Percentiles rank a stretch among this genome's conserved stretches.
phyloP scores from a whole-genome alignment of 2,888 invertebrate species.

The Dynastes tityus region DNA sequence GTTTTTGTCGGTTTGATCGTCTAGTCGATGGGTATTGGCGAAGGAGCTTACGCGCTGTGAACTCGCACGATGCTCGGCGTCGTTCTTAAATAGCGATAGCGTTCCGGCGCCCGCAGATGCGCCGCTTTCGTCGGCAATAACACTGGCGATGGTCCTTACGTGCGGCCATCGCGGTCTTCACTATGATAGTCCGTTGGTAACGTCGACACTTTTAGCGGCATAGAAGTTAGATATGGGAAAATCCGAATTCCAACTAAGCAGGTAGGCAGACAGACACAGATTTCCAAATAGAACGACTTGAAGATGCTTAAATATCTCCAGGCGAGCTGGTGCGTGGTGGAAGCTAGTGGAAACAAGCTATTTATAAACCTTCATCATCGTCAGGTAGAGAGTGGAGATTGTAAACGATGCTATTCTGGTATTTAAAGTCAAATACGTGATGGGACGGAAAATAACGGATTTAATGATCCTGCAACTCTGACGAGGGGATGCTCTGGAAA shows the following conservation, averaged over 20 bases:
- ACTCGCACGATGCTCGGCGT: slow-evolving; percentile 58
- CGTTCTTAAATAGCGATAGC: slow-evolving; percentile 64
- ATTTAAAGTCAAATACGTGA: no score
- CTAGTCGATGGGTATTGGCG: neutral
- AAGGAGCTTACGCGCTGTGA: slow-evolving; percentile 59
- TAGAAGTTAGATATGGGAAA: neutral
- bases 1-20: slow-evolving; percentile 42
- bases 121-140: slow-evolving; percentile 57
- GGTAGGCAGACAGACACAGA: neutral
- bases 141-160: slow-evolving; percentile 30
- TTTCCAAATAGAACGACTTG: neutral
- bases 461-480: no score
- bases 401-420: no score
- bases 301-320: no score
- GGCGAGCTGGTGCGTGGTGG: no score
- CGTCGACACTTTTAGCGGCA: neutral
- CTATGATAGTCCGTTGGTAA: slow-evolving; percentile 11
- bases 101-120: slow-evolving; percentile 61
- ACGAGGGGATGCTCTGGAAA: no score
- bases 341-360: no score
- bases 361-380: no score
- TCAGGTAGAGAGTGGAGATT: no score
- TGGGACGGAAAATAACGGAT: no score
- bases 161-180: slow-evolving; percentile 25
- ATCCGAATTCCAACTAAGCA: neutral